Percentiles rank a stretch among this genome's conserved stretches.
These are phyloP conservation scores for Chaetops frenatus DNA, from an alignment of 2,113 vertebrate species.

Conservation along the genomic window DNA sequence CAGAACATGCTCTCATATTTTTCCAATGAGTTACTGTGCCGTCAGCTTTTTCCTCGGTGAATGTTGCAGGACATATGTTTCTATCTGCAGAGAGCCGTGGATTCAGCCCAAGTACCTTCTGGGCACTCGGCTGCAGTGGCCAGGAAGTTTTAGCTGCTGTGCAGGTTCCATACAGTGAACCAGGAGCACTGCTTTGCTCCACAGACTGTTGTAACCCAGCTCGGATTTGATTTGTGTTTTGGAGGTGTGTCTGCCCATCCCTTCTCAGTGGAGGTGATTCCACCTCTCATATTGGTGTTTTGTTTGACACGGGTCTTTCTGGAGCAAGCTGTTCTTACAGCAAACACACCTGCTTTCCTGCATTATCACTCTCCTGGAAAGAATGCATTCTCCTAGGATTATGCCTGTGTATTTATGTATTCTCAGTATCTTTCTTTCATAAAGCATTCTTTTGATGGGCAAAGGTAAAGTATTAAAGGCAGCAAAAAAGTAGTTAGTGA, in stretches of 20 bases:
- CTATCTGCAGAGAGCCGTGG: neutral
- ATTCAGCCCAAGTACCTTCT: neutral
- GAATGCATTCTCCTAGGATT: neutral
- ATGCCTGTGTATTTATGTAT: neutral
- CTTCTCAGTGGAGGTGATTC: neutral
- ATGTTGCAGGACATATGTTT: neutral
- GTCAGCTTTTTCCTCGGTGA: neutral
- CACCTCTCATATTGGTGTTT: neutral
- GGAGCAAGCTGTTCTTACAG: neutral
- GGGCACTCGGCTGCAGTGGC: neutral
- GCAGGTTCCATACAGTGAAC: neutral
- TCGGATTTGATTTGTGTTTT: neutral
- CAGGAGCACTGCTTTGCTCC: fast-evolving
- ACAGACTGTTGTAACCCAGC: neutral
- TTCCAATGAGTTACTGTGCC: neutral
- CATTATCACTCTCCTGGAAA: neutral
- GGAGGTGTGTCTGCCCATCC: neutral
- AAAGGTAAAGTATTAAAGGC: neutral
- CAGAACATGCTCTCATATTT: neutral
- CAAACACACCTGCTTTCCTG: neutral
- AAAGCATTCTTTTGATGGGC: neutral
- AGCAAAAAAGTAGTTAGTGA: neutral
- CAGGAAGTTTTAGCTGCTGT: neutral
- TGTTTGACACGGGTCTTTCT: neutral
- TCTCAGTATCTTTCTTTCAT: neutral